Conservation (phyloP, 2,797 vertebrate species). For the Hyperoplus immaculatus region DNA sequence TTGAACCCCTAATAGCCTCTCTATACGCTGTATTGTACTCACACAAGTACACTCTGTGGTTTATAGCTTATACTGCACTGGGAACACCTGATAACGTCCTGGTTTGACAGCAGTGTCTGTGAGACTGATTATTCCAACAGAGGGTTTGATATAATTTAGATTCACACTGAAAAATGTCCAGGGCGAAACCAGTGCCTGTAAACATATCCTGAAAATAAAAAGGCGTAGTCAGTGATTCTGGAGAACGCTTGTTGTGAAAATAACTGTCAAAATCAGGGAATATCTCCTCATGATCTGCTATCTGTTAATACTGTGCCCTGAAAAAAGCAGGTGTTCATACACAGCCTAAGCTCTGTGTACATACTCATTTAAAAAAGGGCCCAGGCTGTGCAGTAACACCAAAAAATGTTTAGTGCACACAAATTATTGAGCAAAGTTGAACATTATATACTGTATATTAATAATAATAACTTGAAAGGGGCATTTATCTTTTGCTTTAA, state of each 20-base stretch:
- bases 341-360: no score
- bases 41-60: neutral
- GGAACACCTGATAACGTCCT: conserved; percentile 18
- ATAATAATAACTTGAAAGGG: conserved; percentile 23
- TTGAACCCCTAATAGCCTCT: neutral
- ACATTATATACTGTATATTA: neutral
- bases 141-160: conserved; percentile 22
- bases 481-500: neutral
- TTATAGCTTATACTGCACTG: conserved; percentile 15
- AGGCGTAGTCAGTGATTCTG: no score
- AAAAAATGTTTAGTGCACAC: no score
- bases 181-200: neutral
- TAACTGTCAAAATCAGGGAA: no score
- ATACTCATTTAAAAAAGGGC: no score
- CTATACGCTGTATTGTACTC: neutral
- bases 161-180: neutral
- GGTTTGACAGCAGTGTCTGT: conserved; percentile 8
- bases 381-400: no score
- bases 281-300: no score
- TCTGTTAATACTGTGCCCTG: no score
- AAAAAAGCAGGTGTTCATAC: no score
- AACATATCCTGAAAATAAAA: neutral
- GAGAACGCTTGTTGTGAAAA: no score
- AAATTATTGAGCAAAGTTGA: no score
- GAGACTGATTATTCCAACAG: conserved; percentile 21